phyloP scores from a whole-genome alignment of 2,113 vertebrate genomes.

The Corvus moneduloides region DNA sequence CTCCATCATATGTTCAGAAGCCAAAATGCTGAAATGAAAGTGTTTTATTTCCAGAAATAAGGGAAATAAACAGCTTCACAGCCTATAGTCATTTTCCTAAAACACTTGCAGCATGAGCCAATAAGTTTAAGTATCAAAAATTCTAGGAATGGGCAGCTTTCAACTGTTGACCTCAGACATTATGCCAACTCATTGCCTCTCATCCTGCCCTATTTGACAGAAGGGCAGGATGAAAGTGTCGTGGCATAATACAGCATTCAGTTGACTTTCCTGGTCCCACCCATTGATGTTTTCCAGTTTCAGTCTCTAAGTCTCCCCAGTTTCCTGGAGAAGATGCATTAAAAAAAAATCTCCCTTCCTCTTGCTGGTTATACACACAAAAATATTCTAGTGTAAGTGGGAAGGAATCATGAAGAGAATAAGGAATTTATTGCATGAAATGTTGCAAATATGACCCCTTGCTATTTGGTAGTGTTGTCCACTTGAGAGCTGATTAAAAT shows the following conservation, averaged over 20 bases:
- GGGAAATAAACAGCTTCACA: not conserved
- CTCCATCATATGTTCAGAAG: not conserved
- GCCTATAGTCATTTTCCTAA: not conserved
- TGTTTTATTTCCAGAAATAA: not conserved
- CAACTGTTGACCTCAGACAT: slow-evolving; percentile 28
- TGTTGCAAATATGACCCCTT: not conserved
- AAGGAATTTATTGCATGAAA: not conserved
- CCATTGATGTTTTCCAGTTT: slow-evolving; percentile 25
- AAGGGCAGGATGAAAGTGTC: slow-evolving; percentile 28
- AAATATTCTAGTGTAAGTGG: not conserved
- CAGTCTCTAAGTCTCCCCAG: not conserved
- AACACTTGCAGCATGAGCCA: not conserved
- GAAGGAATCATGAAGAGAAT: not conserved
- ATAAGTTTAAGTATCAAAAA: not conserved
- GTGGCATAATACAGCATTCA: slow-evolving; percentile 23
- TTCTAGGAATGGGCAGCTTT: slow-evolving; percentile 25
- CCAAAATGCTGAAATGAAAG: not conserved
- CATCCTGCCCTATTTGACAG: slow-evolving; percentile 7
- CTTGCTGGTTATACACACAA: not conserved
- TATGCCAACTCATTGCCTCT: slow-evolving; percentile 6
- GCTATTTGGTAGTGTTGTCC: not conserved
- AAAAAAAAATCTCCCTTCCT: not conserved
- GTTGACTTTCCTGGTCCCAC: slow-evolving; percentile 35
- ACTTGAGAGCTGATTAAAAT: not conserved
- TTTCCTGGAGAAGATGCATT: slow-evolving; percentile 35